A percentile compares a stretch with the other conserved stretches of the same genome.
Evolutionary conservation across 2,888 invertebrate genomes (phyloP).

Genomic region (Tubulanus polymorphus): DNA sequence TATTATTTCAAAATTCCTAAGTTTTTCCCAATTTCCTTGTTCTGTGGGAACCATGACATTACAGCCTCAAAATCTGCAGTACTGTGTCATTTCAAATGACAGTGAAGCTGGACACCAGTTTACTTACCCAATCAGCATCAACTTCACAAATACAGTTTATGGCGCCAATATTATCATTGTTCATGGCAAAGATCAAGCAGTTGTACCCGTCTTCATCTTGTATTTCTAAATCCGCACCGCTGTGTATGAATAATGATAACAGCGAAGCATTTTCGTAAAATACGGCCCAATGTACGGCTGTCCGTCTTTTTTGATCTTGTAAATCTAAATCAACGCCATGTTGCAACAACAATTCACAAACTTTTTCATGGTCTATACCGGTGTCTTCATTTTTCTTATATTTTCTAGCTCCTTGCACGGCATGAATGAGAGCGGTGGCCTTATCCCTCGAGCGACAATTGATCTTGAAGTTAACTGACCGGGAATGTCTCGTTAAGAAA

Average conservation of each 20-base stretch:
- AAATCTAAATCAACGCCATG: constrained; percentile 25
- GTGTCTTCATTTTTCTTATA: background rate
- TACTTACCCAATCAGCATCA: too few relatives aligned
- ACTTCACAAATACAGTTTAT: too few relatives aligned
- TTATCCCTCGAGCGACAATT: too few relatives aligned
- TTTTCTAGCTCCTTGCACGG: background rate
- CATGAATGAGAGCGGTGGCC: background rate
- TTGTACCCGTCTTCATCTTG: constrained; percentile 25
- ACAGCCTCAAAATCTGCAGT: too few relatives aligned
- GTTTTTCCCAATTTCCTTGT: too few relatives aligned
- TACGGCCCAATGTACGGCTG: constrained; percentile 27
- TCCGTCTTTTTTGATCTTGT: constrained; percentile 23
- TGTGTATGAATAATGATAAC: constrained; percentile 19
- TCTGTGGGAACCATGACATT: too few relatives aligned
- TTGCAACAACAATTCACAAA: constrained; percentile 22
- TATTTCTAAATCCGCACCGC: constrained; percentile 22
- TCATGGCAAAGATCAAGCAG: constrained; percentile 25
- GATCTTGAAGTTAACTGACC: too few relatives aligned
- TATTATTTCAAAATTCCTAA: too few relatives aligned
- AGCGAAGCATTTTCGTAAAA: constrained; percentile 18
- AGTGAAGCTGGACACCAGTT: too few relatives aligned
- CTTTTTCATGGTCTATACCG: constrained; percentile 23
- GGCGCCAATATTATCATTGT: too few relatives aligned
- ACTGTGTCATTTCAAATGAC: too few relatives aligned
- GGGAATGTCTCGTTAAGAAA: too few relatives aligned